phyloP scores from a whole-genome alignment of 2,797 vertebrate genomes.

The Amblyraja radiata region DNA sequence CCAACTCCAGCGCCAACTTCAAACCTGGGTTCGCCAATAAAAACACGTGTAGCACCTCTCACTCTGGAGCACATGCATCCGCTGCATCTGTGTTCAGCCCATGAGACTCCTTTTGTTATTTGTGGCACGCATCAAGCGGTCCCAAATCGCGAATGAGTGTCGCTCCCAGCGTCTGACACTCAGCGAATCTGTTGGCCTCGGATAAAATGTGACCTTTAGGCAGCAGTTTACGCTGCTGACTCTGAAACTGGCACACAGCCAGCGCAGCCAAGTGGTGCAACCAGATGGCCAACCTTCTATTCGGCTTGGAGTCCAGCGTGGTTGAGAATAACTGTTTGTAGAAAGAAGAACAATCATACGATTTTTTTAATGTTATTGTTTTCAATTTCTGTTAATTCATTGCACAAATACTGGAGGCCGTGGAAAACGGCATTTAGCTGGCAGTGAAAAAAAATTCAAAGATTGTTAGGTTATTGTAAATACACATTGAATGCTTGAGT shows the following conservation, averaged over 20 bases:
- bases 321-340: not conserved
- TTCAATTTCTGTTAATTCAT: not conserved
- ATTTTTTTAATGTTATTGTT: not conserved
- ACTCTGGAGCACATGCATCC: not conserved
- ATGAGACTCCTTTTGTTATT: not conserved
- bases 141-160: not conserved
- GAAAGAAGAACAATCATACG: not conserved
- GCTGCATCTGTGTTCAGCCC: not conserved
- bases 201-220: conserved; percentile 17
- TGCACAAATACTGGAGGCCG: not conserved
- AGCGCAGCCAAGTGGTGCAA: not conserved
- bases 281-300: not conserved
- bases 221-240: not conserved
- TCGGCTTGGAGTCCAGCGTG: not conserved
- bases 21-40: not conserved
- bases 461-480: not conserved
- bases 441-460: not conserved
- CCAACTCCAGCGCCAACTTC: not conserved
- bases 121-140: not conserved
- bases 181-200: not conserved
- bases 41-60: not conserved
- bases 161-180: not conserved
- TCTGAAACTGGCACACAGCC: too few species aligned
- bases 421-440: not conserved
- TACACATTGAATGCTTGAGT: too few species aligned